Conservation (phyloP, 2,797 vertebrate genomes). For the Siniperca scherzeri region DNA sequence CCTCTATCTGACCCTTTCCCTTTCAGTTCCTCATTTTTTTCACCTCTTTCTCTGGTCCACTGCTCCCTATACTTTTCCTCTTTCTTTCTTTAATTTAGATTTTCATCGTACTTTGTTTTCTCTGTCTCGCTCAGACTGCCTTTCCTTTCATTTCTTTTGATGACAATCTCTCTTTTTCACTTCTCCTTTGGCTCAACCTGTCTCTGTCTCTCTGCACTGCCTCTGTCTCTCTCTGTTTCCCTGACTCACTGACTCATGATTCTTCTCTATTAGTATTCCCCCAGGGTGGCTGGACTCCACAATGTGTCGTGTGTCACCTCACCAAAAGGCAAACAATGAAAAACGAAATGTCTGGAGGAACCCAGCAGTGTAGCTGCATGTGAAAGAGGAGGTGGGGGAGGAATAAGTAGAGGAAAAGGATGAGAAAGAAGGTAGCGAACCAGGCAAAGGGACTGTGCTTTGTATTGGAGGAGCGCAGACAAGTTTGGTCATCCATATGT, state of each 20-base stretch:
- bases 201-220: constrained; percentile 38
- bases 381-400: constrained; percentile 29
- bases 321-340: constrained; percentile 72
- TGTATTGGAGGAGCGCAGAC: constrained; percentile 34
- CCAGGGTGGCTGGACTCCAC: constrained; percentile 60
- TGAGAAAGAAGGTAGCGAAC: constrained; percentile 12
- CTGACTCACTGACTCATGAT: constrained; percentile 52
- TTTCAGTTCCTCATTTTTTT: constrained; percentile 13
- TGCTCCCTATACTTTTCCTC: constrained; percentile 30
- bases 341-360: constrained; percentile 59
- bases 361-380: constrained; percentile 29
- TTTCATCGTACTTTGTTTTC: constrained; percentile 58
- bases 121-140: constrained; percentile 51
- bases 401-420: constrained; percentile 32
- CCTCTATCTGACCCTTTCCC: constrained; percentile 22
- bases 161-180: constrained; percentile 66
- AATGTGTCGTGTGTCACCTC: constrained; percentile 70
- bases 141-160: constrained; percentile 70
- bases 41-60: constrained; percentile 15
- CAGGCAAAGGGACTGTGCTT: constrained; percentile 38
- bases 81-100: constrained; percentile 63
- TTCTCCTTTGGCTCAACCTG: constrained; percentile 53
- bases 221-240: constrained; percentile 35
- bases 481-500: constrained; percentile 63
- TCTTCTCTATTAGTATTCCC: constrained; percentile 76